These are phyloP conservation scores for Neoarius graeffei DNA, from an alignment of 2,113 vertebrate genomes.

Conservation along the genomic window DNA sequence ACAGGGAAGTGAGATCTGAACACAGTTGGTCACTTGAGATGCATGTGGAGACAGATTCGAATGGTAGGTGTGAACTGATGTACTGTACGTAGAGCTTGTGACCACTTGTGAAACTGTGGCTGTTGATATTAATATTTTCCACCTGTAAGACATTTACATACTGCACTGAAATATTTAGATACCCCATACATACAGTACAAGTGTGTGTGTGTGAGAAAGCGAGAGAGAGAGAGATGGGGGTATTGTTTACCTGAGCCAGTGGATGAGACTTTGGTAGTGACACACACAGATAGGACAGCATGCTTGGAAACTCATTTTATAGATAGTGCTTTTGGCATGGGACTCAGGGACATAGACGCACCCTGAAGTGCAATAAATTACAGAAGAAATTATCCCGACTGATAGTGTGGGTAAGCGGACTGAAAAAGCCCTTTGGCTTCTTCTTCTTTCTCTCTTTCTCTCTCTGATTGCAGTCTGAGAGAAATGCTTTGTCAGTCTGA, in stretches of 20 bases:
- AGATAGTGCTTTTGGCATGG: constrained; percentile 41
- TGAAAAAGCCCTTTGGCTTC: constrained; percentile 47
- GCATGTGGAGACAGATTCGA: too few relatives aligned
- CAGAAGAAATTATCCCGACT: constrained; percentile 56
- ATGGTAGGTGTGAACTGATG: too few relatives aligned
- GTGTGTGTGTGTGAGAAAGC: not conserved
- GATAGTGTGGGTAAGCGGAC: constrained; percentile 52
- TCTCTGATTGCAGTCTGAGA: constrained; percentile 47
- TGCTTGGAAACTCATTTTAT: constrained; percentile 49
- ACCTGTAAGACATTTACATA: not conserved
- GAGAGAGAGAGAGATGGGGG: too few relatives aligned
- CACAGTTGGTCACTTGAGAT: too few relatives aligned
- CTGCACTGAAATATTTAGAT: not conserved
- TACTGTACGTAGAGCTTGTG: too few relatives aligned
- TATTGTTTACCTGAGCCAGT: not conserved
- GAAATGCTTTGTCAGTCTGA: constrained; percentile 66
- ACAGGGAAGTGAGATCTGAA: too few relatives aligned
- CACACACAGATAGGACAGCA: constrained; percentile 43
- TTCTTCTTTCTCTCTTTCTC: constrained; percentile 37
- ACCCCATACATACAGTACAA: not conserved
- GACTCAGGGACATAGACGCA: constrained; percentile 21
- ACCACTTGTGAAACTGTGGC: not conserved
- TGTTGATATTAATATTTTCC: not conserved
- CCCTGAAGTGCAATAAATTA: constrained; percentile 52
- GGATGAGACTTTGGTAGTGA: constrained; percentile 12